Conservation (phyloP, 2,888 invertebrate species). For the Leptinotarsa rubiginosa region DNA sequence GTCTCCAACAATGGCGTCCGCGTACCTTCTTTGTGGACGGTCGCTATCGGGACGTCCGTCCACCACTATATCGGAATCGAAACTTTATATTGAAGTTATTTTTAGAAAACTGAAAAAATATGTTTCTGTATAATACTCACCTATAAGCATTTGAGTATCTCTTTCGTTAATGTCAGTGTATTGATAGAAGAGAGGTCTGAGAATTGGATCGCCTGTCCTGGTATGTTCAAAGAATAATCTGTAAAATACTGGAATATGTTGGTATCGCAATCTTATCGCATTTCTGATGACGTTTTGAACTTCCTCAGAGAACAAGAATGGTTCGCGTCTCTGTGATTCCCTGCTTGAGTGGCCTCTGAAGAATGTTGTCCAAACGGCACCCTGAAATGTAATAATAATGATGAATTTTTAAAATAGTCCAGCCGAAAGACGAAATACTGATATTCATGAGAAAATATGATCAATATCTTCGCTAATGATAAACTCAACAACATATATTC, state of each 20-base stretch:
- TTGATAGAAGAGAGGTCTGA: constrained; percentile 89
- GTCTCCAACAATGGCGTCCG: no score
- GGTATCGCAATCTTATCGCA: constrained; percentile 82
- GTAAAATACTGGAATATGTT: constrained; percentile 89
- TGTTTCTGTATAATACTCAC: constrained; percentile 64
- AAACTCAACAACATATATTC: no score
- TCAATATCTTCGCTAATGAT: no score
- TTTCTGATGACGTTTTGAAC: constrained; percentile 72
- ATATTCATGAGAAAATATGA: no score
- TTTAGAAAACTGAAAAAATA: neutral
- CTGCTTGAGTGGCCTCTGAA: constrained; percentile 95
- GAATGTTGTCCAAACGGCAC: constrained; percentile 93
- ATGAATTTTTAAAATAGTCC: no score
- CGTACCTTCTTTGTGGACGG: no score
- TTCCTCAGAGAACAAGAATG: constrained; percentile 87
- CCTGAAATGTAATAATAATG: constrained; percentile 65
- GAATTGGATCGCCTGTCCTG: constrained; percentile 84
- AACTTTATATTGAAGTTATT: no score
- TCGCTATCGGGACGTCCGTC: no score
- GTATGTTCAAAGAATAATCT: constrained; percentile 91
- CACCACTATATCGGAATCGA: no score
- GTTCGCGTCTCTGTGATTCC: constrained; percentile 94
- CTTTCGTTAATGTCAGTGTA: constrained; percentile 84
- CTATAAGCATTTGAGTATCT: constrained; percentile 81
- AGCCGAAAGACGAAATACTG: no score